Percentiles rank a stretch among this genome's conserved stretches.
Evolutionary conservation across 2,888 invertebrate species (phyloP).

Genomic region (Andrena marginata): DNA sequence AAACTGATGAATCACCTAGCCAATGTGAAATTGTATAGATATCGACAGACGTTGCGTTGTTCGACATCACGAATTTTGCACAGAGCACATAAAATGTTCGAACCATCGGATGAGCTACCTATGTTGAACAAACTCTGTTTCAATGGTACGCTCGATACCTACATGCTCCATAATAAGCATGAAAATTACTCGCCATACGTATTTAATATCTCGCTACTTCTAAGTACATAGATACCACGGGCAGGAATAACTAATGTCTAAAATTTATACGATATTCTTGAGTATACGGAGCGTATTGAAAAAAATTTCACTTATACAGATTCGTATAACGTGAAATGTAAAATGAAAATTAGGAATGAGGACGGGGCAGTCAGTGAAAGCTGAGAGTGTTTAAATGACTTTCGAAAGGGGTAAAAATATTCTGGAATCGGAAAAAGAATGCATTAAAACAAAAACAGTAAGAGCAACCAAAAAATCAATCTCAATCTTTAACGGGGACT

Average conservation of each 20-base stretch:
- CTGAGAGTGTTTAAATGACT: no score
- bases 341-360: no score
- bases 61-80: constrained; percentile 44
- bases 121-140: constrained; percentile 14
- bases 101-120: not conserved
- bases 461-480: no score
- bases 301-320: not conserved
- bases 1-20: constrained; percentile 68
- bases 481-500: no score
- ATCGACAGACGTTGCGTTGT: constrained; percentile 47
- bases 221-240: not conserved
- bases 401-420: no score
- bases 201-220: not conserved
- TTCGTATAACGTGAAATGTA: not conserved
- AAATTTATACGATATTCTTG: not conserved
- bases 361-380: no score
- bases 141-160: constrained; percentile 5
- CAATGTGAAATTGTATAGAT: constrained; percentile 70
- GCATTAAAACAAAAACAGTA: no score
- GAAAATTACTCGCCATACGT: constrained; percentile 7
- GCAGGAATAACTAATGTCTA: not conserved
- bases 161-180: constrained; percentile 4
- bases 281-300: no score
- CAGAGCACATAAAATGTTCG: constrained; percentile 4
- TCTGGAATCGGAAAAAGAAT: no score